phyloP scores from a whole-genome alignment of 2,888 invertebrate genomes.

The Geotrupes spiniger region DNA sequence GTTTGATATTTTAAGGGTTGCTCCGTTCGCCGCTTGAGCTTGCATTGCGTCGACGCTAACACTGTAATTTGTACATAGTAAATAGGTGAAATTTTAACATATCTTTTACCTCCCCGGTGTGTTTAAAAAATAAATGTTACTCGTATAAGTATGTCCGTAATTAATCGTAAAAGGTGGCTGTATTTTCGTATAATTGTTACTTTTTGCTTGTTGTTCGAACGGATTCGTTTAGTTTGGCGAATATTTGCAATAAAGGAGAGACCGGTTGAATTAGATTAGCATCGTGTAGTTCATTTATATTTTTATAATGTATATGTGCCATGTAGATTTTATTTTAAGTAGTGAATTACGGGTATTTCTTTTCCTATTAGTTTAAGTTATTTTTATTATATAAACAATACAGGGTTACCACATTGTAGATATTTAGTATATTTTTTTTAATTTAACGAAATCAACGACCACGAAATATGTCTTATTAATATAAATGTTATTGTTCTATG shows the following conservation, averaged over 20 bases:
- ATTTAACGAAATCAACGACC: neutral
- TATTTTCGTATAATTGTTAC: constrained; percentile 42
- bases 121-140: constrained; percentile 7
- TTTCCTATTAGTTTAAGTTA: constrained; percentile 7
- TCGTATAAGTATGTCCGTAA: constrained; percentile 34
- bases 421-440: constrained; percentile 1
- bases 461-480: constrained; percentile 1
- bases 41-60: neutral
- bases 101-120: constrained; percentile 4
- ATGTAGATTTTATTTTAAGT: constrained; percentile 1
- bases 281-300: neutral
- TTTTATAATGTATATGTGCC: constrained; percentile 4
- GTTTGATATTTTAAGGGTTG: neutral
- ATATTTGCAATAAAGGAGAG: constrained; percentile 5
- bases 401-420: constrained; percentile 6
- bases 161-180: constrained; percentile 43
- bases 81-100: constrained; percentile 1
- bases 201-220: constrained; percentile 36
- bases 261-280: constrained; percentile 7
- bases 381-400: constrained; percentile 4
- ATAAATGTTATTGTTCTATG: constrained; percentile 5
- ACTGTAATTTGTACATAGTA: neutral
- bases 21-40: neutral
- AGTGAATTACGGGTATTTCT: constrained; percentile 4
- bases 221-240: constrained; percentile 10